phyloP scores from a whole-genome alignment of 2,797 vertebrate species.

The Oreortyx pictus region DNA sequence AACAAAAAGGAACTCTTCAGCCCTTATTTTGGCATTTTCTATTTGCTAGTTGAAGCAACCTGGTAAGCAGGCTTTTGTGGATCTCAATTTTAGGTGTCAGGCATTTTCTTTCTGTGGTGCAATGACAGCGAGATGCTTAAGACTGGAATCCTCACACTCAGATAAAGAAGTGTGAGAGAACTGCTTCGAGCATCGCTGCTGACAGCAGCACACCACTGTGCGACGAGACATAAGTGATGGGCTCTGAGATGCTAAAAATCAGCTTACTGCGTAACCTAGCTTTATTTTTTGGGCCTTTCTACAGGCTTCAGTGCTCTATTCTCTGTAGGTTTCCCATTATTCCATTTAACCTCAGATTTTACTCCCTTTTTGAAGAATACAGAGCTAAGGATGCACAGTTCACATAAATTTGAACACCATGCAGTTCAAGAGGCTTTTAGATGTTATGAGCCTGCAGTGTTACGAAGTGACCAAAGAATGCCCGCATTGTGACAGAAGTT shows the following conservation, averaged over 20 bases:
- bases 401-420: background rate
- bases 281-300: background rate
- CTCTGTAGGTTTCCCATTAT: background rate
- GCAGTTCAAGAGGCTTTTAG: background rate
- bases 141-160: accelerated
- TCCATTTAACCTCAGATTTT: background rate
- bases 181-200: background rate
- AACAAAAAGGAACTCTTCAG: background rate
- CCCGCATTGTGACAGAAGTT: background rate
- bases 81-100: background rate
- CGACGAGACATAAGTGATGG: background rate
- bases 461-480: background rate
- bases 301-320: background rate
- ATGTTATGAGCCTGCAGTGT: accelerated
- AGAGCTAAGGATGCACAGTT: background rate
- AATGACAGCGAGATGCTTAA: background rate
- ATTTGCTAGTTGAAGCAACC: background rate
- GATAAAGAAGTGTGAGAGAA: background rate
- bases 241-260: background rate
- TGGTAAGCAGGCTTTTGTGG: accelerated
- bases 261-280: background rate
- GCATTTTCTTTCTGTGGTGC: background rate
- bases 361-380: background rate
- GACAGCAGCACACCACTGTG: background rate
- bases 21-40: background rate